Evolutionary conservation across 2,113 vertebrate genomes (phyloP).

Genomic region (Myocastor coypus): DNA sequence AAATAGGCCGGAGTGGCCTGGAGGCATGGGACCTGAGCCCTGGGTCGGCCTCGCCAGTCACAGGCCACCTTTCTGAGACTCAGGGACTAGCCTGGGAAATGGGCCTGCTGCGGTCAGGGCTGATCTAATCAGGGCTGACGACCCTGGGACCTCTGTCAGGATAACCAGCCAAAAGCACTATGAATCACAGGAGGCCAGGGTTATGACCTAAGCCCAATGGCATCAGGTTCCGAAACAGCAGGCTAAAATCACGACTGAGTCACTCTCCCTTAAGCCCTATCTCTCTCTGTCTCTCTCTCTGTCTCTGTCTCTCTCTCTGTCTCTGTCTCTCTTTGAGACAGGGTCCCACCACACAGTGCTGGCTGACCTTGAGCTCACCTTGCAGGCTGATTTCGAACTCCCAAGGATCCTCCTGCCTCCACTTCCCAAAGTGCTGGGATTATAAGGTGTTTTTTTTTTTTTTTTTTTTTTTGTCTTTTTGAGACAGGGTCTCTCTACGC

Average conservation of each 20-base stretch:
- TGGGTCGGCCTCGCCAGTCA: not conserved
- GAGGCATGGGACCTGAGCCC: not conserved
- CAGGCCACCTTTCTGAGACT: not conserved
- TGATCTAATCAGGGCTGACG: not conserved
- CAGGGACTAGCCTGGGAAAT: not conserved
- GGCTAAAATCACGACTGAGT: not conserved
- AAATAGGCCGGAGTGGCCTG: not conserved
- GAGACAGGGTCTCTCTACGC: too few species aligned
- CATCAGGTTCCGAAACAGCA: not conserved
- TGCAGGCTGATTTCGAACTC: too few species aligned
- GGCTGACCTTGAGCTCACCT: too few species aligned
- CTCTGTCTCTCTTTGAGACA: too few species aligned
- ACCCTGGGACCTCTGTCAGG: not conserved
- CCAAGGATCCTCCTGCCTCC: too few species aligned
- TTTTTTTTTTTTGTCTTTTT: too few species aligned
- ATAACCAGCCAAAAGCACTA: not conserved
- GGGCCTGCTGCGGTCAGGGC: not conserved
- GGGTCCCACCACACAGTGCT: too few species aligned
- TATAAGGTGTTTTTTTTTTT: too few species aligned
- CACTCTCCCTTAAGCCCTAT: not conserved
- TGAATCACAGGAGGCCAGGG: not conserved
- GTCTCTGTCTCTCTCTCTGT: too few species aligned
- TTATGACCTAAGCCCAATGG: not conserved
- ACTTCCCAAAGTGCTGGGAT: too few species aligned
- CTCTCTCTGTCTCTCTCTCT: too few species aligned